These are phyloP conservation scores for Rhinichthys klamathensis DNA, from an alignment of 2,113 vertebrate species.

Conservation along the genomic window DNA sequence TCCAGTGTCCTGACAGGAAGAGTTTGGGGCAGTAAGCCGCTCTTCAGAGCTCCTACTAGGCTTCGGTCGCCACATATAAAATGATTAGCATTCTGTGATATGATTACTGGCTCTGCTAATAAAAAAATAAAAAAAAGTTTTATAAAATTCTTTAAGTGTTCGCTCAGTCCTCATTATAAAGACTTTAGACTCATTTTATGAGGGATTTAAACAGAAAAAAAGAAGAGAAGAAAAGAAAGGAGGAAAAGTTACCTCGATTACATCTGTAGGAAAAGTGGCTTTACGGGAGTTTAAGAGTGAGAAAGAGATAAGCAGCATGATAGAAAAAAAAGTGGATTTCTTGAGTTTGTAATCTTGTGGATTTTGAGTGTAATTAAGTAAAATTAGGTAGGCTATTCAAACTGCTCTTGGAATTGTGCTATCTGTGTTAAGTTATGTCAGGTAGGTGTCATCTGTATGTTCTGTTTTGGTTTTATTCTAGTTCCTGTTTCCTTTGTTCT, in stretches of 20 bases:
- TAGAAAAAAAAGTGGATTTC: background rate
- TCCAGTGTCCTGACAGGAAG: conserved; percentile 69
- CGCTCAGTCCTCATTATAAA: conserved; percentile 72
- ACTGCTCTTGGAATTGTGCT: background rate
- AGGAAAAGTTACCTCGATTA: conserved; percentile 18
- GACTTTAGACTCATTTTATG: conserved; percentile 61
- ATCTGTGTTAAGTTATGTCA: background rate
- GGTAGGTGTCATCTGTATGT: too few species aligned
- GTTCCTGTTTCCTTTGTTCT: too few species aligned
- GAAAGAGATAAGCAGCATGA: conserved; percentile 8
- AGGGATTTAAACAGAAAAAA: conserved; percentile 43
- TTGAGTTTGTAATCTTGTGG: background rate
- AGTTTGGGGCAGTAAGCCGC: conserved; percentile 63
- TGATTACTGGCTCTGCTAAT: conserved; percentile 63
- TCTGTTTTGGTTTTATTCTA: too few species aligned
- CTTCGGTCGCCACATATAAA: conserved; percentile 68
- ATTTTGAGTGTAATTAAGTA: conserved; percentile 13
- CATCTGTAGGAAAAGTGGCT: conserved; percentile 25
- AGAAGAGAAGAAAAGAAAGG: background rate
- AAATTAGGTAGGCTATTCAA: background rate
- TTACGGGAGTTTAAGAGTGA: conserved; percentile 34
- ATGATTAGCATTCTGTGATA: conserved; percentile 76
- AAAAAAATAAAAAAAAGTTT: conserved; percentile 46
- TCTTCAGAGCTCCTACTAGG: conserved; percentile 60
- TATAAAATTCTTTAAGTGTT: conserved; percentile 70